These are phyloP conservation scores for Mythimna impura DNA, from an alignment of 2,888 invertebrate species.

Conservation along the genomic window DNA sequence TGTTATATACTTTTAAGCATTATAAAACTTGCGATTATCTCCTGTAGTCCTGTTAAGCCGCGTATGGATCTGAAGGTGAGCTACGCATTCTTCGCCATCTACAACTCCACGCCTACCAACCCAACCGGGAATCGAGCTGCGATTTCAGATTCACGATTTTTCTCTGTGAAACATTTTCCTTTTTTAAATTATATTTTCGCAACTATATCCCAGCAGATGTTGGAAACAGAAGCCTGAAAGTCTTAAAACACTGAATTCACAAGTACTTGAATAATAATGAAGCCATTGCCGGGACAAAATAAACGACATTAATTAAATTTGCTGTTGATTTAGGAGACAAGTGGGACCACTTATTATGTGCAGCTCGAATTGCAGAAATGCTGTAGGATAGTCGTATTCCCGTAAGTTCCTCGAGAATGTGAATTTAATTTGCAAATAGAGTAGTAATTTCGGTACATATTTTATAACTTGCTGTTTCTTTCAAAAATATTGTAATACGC, in stretches of 20 bases:
- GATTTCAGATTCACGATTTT: too few species aligned
- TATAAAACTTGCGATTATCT: too few species aligned
- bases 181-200: not conserved
- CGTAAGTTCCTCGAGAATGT: conserved; percentile 2
- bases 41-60: too few species aligned
- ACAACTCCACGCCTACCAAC: too few species aligned
- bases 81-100: too few species aligned
- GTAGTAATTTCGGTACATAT: not conserved
- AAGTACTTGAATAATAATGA: conserved; percentile 47
- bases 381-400: conserved; percentile 11
- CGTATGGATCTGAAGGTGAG: too few species aligned
- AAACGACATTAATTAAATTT: conserved; percentile 43
- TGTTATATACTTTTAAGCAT: too few species aligned
- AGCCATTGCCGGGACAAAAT: conserved; percentile 24
- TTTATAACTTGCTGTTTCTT: not conserved
- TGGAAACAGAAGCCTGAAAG: not conserved
- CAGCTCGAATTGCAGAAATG: conserved; percentile 25
- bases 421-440: conserved; percentile 36
- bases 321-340: conserved; percentile 44
- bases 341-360: conserved; percentile 16
- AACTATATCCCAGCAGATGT: not conserved
- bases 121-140: too few species aligned
- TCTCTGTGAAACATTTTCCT: too few species aligned
- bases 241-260: conserved; percentile 27
- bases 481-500: not conserved